Evolutionary conservation across 2,113 vertebrate genomes (phyloP), one percentile per base, ranked within the genome.

Genomic region (Paramisgurnus dabryanus): DNA sequence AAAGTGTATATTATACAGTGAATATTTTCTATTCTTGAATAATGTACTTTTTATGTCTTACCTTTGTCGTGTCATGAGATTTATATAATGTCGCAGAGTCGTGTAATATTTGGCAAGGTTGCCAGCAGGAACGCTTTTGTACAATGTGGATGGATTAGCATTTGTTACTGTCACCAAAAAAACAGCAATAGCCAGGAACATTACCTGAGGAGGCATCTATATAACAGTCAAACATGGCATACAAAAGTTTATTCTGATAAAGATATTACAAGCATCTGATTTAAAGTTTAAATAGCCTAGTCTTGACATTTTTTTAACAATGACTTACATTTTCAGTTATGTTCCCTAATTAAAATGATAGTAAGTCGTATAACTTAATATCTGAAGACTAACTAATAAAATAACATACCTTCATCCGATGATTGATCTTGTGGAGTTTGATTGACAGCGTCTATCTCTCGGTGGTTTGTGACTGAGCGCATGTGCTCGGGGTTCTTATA

Each of bases 31-130:
- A 39, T 22, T 6, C 7, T 41, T 45, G 11, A 76, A 50, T 8
- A 39, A 76, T 58, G 15, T 39, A 65, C 17, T 11, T 0, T 6
- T 67, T 80, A 91, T 11, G n/a, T 40, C 34, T 55, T n/a, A 98
- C 97, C 97, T 97, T 92, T 97, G 97, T 90, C 96, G 91, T 85
- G 96, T 98, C 92, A 98, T 97, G 86, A 98, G 96, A 88, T 98
- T 98, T 91, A 98, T 97, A 90, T 99, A 99, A 89, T 97, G 95
- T 89, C 96, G 94, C 91, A 98, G 90, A 58, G 95, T 96, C 17
- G 95, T 95, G 90, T 98, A 98, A 88, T 98, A 99, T 92, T 95
- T 97, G 92, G 95, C 96, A 93, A 97, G 90, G 49, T 98, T 96
- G 84, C 97, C 96, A 61, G 95, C 94, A 0, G 97, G 94, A 0